These are phyloP conservation scores for Chrysolina americana DNA, from an alignment of 2,888 invertebrate genomes.

Conservation along the genomic window DNA sequence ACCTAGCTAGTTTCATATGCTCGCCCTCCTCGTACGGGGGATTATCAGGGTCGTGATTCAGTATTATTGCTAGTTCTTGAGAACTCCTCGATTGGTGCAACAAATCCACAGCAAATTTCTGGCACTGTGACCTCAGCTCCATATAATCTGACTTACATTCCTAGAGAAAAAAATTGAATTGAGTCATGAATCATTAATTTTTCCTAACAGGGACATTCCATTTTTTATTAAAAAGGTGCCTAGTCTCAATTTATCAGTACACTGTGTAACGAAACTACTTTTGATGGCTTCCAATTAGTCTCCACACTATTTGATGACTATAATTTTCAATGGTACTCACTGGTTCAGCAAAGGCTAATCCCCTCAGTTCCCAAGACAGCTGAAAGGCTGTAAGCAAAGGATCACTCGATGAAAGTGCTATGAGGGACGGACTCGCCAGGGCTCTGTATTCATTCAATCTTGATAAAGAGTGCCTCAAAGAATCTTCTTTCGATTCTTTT, in stretches of 20 bases:
- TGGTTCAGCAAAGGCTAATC: constrained; percentile 91
- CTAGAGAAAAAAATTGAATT: constrained; percentile 61
- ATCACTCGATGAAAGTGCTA: constrained; percentile 92
- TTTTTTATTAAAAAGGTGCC: no score
- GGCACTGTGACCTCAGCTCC: constrained; percentile 87
- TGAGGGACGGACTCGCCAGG: constrained; percentile 92
- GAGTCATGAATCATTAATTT: background rate
- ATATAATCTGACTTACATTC: constrained; percentile 94
- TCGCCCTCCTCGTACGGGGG: constrained; percentile 82
- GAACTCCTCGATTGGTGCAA: constrained; percentile 93
- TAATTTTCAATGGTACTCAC: constrained; percentile 57
- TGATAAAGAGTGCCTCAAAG: constrained; percentile 86
- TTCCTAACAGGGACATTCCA: background rate
- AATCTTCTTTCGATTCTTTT: constrained; percentile 80
- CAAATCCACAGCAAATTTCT: constrained; percentile 92
- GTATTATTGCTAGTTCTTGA: constrained; percentile 91
- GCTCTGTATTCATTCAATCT: constrained; percentile 95
- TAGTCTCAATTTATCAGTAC: no score
- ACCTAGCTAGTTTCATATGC: constrained; percentile 86
- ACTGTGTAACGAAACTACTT: no score
- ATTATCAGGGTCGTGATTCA: constrained; percentile 90
- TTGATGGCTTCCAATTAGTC: no score
- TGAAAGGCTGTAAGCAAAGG: constrained; percentile 96
- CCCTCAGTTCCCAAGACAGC: constrained; percentile 93
- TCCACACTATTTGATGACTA: no score